Evolutionary conservation across 2,888 invertebrate genomes (phyloP), one percentile per base, ranked within the genome.

Genomic region (Syritta pipiens): DNA sequence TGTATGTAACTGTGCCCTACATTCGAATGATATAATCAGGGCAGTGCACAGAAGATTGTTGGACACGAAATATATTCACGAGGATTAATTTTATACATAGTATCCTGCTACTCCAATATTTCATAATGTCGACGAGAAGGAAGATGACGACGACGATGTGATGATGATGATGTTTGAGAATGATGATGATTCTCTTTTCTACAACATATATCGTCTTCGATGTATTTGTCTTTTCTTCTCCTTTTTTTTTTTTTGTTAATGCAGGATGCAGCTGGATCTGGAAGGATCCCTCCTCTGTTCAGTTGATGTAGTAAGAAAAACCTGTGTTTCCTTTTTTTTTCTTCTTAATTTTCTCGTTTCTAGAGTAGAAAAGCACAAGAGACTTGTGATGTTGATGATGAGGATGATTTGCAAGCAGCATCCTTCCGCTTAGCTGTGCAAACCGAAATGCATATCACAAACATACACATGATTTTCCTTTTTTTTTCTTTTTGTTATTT

Each of bases 381-480:
- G 42, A 60, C 62, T 42, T 79, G 79, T 30, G 83, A 77, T 67
- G 81, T 57, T 55, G 82, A 65, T 65, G 82, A 68, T 57, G 82
- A 81, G 53, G 82, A 76, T 55, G 82, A 82, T 49, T 82, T 76
- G 74, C 72, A 82, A 72, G 79, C 59, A 71, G 81, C 48, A 82
- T 83, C 84, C 81, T 83, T 84, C 67, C 83, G 83, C 81, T 84
- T 84, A 81, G 84, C 83, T 59, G 83, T 84, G 72, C 83, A 84
- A 32, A 84, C 75, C 30, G 79, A 79, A 83, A 83, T 82, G 81
- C 84, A 84, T 63, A 84, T 84, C 55, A 84, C 83, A 42, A 84
- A 84, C 84, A 84, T 83, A 63, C 84, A 84, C 84, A 84, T 84
- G n/a, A n/a, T 79, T 60, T 76, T 40, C 20, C 9, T 32, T 17